Evolutionary conservation across 2,113 vertebrate species (phyloP), one percentile per base, ranked within the genome.

Genomic region (Stigmatopora argus): DNA sequence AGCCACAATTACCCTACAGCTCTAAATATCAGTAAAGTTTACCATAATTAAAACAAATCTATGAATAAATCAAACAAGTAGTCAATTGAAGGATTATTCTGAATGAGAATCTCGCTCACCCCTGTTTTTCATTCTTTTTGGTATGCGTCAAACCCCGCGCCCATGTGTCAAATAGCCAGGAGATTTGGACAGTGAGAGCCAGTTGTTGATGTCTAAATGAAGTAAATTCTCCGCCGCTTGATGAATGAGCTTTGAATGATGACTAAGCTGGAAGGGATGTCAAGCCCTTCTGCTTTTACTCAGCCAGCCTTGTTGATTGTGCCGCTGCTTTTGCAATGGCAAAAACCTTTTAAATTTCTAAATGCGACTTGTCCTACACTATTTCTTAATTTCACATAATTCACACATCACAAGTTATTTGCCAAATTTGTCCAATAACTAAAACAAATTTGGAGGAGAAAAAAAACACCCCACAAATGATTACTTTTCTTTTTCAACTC

Each of bases 21-120:
- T 85, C 78, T 69, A 87, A 84, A 72, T 79, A 84, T 89, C 87
- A 86, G 80, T 79, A 79, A 84, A 73, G 78, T 70, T 72, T 77
- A 86, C 81, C 65, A 73, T 77, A 87, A 86, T 86, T 77, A 83
- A 84, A 85, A 85, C 88, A 31, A 31, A 31, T 31, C 26, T 31
- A 31, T 31, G 26, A 90, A 88, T 81, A 83, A 89, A 89, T 65
- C 82, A 88, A 90, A 87, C 86, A 90, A 88, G 82, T 80, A 83
- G 76, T 73, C 82, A 83, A 77, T 88, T 76, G 71, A 65, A 81
- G 21, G 85, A 79, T 84, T 74, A 72, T 77, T 68, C 51, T 64
- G 44, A 72, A 69, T 66, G 46, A 67, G 51, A 65, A 46, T 78
- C 64, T 73, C 53, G 3, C 26, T 31, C 26, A 65, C 73, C 57